These are phyloP conservation scores for Styela plicata DNA, from an alignment of 23 tunicate species.

Conservation along the genomic window DNA sequence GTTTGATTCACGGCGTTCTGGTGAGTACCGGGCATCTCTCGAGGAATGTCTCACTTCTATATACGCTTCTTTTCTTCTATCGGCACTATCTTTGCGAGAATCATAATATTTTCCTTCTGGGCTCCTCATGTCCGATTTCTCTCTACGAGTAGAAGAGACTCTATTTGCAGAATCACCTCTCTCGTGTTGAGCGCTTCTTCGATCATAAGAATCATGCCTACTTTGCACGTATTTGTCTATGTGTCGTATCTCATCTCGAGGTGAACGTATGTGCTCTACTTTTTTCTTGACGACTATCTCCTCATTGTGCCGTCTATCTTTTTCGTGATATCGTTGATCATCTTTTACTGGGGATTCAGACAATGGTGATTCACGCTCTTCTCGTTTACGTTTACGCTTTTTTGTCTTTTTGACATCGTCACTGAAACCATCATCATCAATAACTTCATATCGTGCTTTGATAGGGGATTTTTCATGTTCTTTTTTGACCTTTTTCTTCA, in stretches of 20 bases:
- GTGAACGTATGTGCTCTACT: not conserved
- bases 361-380: not conserved
- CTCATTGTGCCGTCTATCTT: not conserved
- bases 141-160: not conserved
- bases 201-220: not conserved
- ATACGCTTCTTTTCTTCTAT: slow-evolving; percentile 3
- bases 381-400: slow-evolving; percentile 15
- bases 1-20: not conserved
- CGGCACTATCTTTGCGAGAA: not conserved
- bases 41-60: not conserved
- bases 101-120: not conserved
- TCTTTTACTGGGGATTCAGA: slow-evolving; percentile 6
- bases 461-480: slow-evolving; percentile 5
- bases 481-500: slow-evolving; percentile 6
- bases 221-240: not conserved
- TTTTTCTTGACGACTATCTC: not conserved
- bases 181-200: not conserved
- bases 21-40: not conserved
- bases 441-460: slow-evolving; percentile 10
- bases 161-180: not conserved
- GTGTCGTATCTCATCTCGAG: not conserved
- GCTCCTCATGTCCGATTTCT: not conserved
- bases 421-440: slow-evolving; percentile 15
- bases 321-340: not conserved
- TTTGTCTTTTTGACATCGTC: slow-evolving; percentile 16